Evolutionary conservation across 64 coral and sea anemone species (phyloP).

Genomic region (Astreopora myriophthalma): DNA sequence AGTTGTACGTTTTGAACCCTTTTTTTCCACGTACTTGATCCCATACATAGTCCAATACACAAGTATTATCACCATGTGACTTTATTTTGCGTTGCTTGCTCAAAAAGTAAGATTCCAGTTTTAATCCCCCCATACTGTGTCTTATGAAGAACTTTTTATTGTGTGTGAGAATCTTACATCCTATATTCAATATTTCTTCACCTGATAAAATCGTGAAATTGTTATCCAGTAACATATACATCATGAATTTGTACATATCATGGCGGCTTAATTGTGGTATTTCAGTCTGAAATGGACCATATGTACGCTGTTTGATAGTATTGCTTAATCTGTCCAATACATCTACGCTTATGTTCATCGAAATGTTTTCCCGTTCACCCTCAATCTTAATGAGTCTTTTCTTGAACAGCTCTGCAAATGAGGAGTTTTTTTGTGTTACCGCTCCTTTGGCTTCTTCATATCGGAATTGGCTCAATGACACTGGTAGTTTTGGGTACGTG

Average conservation of each 20-base stretch:
- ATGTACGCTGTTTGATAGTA: too few species aligned
- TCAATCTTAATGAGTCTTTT: too few species aligned
- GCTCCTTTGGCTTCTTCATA: too few species aligned
- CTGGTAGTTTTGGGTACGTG: too few species aligned
- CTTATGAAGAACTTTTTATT: neutral
- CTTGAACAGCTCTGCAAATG: too few species aligned
- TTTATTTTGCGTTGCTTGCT: conserved; percentile 43
- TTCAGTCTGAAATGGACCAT: neutral
- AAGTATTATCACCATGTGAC: conserved; percentile 1
- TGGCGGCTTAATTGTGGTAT: neutral
- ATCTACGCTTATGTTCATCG: too few species aligned
- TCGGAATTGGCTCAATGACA: too few species aligned
- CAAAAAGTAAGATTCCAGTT: conserved; percentile 24
- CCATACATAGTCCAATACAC: conserved; percentile 52
- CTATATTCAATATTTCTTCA: neutral
- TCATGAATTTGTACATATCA: neutral
- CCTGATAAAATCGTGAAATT: neutral
- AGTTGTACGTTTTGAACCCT: conserved; percentile 54
- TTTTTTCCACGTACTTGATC: neutral
- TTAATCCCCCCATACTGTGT: conserved; percentile 17
- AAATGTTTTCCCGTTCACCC: too few species aligned
- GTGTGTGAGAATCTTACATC: neutral
- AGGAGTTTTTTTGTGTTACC: too few species aligned
- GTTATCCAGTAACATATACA: neutral
- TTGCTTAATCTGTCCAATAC: too few species aligned